phyloP scores from a whole-genome alignment of 2,797 vertebrate genomes.

The Channa striata region DNA sequence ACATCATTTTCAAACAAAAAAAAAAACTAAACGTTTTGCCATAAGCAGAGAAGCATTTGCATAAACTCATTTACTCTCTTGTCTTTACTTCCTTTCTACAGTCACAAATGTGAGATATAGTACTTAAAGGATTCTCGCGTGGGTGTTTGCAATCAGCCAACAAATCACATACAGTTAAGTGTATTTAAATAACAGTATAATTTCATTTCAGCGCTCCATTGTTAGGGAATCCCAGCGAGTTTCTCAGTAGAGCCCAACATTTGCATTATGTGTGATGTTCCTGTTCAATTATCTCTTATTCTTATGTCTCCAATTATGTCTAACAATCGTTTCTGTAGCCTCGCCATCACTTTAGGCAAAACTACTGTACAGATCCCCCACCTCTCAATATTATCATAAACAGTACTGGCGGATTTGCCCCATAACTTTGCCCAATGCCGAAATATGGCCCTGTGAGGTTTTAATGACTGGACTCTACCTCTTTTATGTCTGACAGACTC shows the following conservation, averaged over 20 bases:
- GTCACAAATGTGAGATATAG: slow-evolving; percentile 12
- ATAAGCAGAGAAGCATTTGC: slow-evolving; percentile 16
- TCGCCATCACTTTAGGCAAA: too few relatives aligned
- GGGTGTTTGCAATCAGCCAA: slow-evolving; percentile 12
- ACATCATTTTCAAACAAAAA: slow-evolving; percentile 12
- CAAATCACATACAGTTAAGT: background rate
- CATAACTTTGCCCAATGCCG: slow-evolving; percentile 19
- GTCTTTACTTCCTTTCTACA: slow-evolving; percentile 14
- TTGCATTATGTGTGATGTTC: slow-evolving; percentile 15
- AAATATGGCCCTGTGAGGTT: slow-evolving; percentile 49
- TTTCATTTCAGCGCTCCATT: slow-evolving; percentile 3
- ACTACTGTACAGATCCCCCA: slow-evolving; percentile 18
- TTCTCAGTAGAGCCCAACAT: background rate
- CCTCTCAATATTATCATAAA: too few relatives aligned
- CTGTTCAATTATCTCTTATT: slow-evolving; percentile 43
- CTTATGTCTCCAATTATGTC: slow-evolving; percentile 46
- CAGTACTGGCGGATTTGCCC: too few relatives aligned
- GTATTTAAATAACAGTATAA: slow-evolving; percentile 14
- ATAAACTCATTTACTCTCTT: slow-evolving; percentile 23
- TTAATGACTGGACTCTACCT: slow-evolving; percentile 47
- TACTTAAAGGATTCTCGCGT: slow-evolving; percentile 1
- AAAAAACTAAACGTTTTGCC: slow-evolving; percentile 12
- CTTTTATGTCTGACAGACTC: slow-evolving; percentile 50
- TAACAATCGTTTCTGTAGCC: too few relatives aligned
- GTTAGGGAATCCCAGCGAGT: background rate